Conservation (phyloP, 2,888 invertebrate species). For the Gastracanthus pulcherrimus region DNA sequence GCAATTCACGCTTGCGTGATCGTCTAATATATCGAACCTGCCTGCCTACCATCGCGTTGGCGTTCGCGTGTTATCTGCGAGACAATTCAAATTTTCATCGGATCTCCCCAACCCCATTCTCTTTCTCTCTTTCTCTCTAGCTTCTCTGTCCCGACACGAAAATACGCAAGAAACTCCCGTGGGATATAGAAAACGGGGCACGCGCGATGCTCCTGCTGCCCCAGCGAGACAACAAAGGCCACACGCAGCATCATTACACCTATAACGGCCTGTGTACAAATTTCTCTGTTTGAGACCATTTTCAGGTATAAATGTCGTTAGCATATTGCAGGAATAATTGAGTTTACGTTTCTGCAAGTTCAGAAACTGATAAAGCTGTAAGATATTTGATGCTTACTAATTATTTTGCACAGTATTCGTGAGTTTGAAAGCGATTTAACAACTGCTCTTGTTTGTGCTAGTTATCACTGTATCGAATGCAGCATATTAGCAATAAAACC, state of each 20-base stretch:
- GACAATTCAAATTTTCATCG: conserved; percentile 46
- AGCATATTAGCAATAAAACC: no score
- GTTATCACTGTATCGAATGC: no score
- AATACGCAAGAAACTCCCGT: conserved; percentile 26
- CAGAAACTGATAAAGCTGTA: no score
- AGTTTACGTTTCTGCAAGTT: no score
- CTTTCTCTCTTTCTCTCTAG: not conserved
- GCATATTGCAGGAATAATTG: no score
- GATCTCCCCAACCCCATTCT: no score
- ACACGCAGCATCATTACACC: not conserved
- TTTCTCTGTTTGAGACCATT: not conserved
- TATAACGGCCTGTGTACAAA: not conserved
- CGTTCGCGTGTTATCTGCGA: conserved; percentile 19
- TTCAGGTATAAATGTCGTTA: no score
- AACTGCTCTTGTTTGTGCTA: no score
- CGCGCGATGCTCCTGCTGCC: not conserved
- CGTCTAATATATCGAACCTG: conserved; percentile 13
- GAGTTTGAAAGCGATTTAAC: no score
- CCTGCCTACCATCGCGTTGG: not conserved
- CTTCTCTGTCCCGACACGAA: not conserved
- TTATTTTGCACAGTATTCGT: no score
- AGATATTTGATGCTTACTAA: no score
- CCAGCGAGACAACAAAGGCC: conserved; percentile 33
- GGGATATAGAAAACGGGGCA: conserved; percentile 27
- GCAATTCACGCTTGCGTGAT: conserved; percentile 35